Percentiles rank a stretch among this genome's conserved stretches.
Conservation (phyloP, 2,113 vertebrate genomes). For the Coregonus clupeaformis region DNA sequence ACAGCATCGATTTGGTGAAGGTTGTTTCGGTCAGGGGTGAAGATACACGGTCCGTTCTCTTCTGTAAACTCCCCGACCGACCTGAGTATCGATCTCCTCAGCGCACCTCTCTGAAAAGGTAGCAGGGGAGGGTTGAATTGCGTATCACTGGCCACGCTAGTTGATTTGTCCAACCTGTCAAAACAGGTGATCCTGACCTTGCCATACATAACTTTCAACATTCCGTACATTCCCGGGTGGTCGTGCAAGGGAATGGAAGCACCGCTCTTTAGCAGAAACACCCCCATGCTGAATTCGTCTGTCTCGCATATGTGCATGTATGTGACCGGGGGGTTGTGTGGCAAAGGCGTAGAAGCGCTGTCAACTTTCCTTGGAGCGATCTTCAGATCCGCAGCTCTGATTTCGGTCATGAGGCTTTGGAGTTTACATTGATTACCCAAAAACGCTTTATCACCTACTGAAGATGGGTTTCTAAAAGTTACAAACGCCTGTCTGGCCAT, state of each 20-base stretch:
- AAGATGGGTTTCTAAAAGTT: conserved; percentile 76
- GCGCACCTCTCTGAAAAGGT: conserved; percentile 58
- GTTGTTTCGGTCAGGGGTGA: conserved; percentile 87
- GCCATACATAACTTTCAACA: conserved; percentile 93
- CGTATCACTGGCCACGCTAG: conserved; percentile 20
- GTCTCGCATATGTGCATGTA: conserved; percentile 98
- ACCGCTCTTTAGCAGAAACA: conserved; percentile 86
- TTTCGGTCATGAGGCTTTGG: conserved; percentile 77
- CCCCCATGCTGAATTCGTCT: conserved; percentile 89
- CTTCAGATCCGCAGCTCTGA: conserved; percentile 84
- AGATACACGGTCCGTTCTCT: conserved; percentile 81
- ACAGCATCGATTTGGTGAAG: conserved; percentile 92
- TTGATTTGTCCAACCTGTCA: conserved; percentile 74
- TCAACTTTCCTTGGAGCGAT: conserved; percentile 77
- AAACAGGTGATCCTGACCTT: conserved; percentile 87
- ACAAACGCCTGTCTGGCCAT: conserved; percentile 85
- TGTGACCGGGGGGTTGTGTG: conserved; percentile 80
- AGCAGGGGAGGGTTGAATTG: conserved; percentile 35
- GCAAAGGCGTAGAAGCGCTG: conserved; percentile 29
- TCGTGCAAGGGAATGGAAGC: conserved; percentile 93
- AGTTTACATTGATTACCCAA: conserved; percentile 79
- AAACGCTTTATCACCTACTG: conserved; percentile 63
- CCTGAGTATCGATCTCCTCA: conserved; percentile 74
- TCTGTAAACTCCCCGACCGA: conserved; percentile 81
- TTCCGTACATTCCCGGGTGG: conserved; percentile 94